Conservation (phyloP, 2,797 vertebrate species). For the Tarsius wallacei region DNA sequence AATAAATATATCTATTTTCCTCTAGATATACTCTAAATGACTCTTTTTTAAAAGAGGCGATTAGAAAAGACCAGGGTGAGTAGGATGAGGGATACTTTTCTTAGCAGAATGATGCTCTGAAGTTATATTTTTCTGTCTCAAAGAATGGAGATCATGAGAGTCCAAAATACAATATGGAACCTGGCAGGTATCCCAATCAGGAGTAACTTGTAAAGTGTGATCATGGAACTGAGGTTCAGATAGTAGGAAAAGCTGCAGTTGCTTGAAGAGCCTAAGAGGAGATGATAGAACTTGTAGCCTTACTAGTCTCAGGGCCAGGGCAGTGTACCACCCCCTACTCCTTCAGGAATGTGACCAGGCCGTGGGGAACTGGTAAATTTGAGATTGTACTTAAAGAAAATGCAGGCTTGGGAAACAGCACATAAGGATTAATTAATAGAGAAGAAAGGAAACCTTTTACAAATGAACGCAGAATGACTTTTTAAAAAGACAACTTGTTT, state of each 20-base stretch:
- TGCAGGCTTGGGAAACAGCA: not conserved
- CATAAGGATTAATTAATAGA: not conserved
- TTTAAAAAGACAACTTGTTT: not conserved
- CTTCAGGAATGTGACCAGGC: not conserved
- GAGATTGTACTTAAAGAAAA: not conserved
- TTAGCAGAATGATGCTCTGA: not conserved
- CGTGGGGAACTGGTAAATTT: not conserved
- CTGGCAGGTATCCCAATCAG: not conserved
- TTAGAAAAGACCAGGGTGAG: slow-evolving; percentile 20
- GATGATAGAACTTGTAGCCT: not conserved
- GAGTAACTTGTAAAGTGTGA: not conserved
- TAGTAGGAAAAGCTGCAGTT: not conserved
- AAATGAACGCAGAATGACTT: not conserved
- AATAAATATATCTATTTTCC: not conserved
- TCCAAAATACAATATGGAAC: not conserved
- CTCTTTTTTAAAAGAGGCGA: not conserved
- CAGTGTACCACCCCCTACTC: not conserved
- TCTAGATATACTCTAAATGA: not conserved
- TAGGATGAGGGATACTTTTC: not conserved
- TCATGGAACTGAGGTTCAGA: not conserved
- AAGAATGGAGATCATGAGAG: not conserved
- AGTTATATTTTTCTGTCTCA: not conserved
- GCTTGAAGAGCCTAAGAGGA: not conserved
- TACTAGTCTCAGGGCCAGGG: not conserved
- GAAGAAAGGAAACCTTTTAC: not conserved